Evolutionary conservation across 2,113 vertebrate genomes (phyloP).

Genomic region (Chionodraco myersi): DNA sequence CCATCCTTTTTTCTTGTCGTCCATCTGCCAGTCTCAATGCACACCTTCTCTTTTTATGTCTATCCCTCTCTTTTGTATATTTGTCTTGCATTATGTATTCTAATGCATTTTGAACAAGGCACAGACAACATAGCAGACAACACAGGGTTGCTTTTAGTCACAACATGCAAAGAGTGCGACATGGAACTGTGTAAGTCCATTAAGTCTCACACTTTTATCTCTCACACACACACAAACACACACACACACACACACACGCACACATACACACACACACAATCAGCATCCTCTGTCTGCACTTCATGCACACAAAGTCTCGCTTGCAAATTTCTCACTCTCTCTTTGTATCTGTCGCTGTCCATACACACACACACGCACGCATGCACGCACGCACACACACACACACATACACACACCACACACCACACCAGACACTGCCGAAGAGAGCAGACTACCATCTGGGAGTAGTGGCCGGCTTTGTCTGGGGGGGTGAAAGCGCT

Average conservation of each 20-base stretch:
- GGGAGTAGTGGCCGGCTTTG: constrained; percentile 82
- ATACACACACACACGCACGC: constrained; percentile 48
- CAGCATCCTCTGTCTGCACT: constrained; percentile 44
- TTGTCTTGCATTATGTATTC: constrained; percentile 48
- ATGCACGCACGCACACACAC: constrained; percentile 49
- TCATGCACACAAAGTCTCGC: constrained; percentile 41
- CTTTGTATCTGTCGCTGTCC: constrained; percentile 60
- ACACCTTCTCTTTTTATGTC: background rate
- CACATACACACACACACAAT: constrained; percentile 13
- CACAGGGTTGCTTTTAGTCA: constrained; percentile 46
- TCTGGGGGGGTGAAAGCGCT: constrained; percentile 71
- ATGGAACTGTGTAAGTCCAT: constrained; percentile 18
- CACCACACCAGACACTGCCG: constrained; percentile 76
- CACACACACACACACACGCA: background rate
- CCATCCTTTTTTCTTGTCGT: background rate
- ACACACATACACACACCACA: constrained; percentile 51
- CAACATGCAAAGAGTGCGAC: constrained; percentile 28
- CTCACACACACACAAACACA: too few relatives aligned
- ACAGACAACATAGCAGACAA: constrained; percentile 22
- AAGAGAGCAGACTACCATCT: constrained; percentile 83
- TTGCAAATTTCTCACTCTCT: constrained; percentile 57
- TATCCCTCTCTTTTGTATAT: constrained; percentile 32
- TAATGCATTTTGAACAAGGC: constrained; percentile 48
- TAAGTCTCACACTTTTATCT: constrained; percentile 33
- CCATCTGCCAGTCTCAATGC: constrained; percentile 17